A percentile compares a stretch with the other conserved stretches of the same genome.
These are phyloP conservation scores for Lycaon pictus DNA, from an alignment of 2,113 vertebrate species.

Conservation along the genomic window DNA sequence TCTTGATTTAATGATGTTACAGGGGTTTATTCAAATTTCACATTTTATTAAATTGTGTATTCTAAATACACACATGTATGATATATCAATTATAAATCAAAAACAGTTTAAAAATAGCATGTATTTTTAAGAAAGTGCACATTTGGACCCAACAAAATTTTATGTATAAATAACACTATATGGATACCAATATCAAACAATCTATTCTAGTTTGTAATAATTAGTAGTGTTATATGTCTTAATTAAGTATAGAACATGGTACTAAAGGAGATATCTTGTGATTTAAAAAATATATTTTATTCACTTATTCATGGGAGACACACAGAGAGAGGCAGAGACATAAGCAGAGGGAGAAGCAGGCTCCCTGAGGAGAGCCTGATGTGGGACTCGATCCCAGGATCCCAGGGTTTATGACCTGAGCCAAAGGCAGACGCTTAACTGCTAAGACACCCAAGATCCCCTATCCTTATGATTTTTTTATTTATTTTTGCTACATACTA, in stretches of 20 bases:
- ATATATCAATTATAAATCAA: neutral
- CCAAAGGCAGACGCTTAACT: no score
- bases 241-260: neutral
- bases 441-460: no score
- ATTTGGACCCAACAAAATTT: neutral
- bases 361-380: no score
- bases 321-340: no score
- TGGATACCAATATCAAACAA: neutral
- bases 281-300: no score
- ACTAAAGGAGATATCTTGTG: neutral
- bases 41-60: neutral
- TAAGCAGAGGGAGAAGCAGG: no score
- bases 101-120: neutral
- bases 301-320: no score
- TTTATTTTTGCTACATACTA: neutral
- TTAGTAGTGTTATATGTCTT: neutral
- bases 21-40: neutral
- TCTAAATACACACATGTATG: neutral
- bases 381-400: no score
- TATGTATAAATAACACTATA: neutral
- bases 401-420: no score
- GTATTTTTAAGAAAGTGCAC: neutral
- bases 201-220: neutral
- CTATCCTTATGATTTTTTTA: neutral
- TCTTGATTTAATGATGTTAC: neutral